Percentiles rank a stretch among this genome's conserved stretches.
Conservation (phyloP, 2,113 vertebrate species). For the Pyxicephalus adspersus region DNA sequence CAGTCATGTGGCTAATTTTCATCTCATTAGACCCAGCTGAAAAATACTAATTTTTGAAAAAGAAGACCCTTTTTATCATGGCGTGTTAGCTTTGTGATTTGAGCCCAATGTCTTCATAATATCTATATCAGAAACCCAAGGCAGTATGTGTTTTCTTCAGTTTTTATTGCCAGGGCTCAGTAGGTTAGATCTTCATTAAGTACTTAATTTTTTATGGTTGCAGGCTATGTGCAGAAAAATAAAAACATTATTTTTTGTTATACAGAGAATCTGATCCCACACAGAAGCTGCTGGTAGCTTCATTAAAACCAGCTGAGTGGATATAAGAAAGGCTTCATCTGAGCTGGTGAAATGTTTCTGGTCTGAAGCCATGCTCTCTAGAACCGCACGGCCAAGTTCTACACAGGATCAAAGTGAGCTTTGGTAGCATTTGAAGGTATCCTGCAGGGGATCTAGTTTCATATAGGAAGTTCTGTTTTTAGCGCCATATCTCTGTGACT, state of each 20-base stretch:
- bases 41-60: no score
- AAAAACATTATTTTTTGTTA: slow-evolving; percentile 15
- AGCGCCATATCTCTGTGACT: slow-evolving; percentile 3
- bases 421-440: slow-evolving; percentile 11
- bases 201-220: slow-evolving; percentile 9
- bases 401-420: slow-evolving; percentile 29
- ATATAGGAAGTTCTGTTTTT: neutral
- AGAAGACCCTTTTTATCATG: no score
- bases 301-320: slow-evolving; percentile 53
- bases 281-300: slow-evolving; percentile 41
- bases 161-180: slow-evolving; percentile 10
- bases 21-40: no score
- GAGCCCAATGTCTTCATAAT: neutral
- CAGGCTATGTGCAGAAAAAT: slow-evolving; percentile 42
- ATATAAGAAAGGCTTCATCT: slow-evolving; percentile 16
- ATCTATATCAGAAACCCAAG: neutral
- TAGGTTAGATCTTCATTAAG: slow-evolving; percentile 25
- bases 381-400: neutral
- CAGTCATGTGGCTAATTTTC: no score
- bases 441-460: slow-evolving; percentile 1
- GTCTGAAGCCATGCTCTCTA: slow-evolving; percentile 23
- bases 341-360: slow-evolving; percentile 45
- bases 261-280: slow-evolving; percentile 8
- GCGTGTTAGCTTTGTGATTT: no score
- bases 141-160: neutral